Evolutionary conservation across 2,113 vertebrate genomes (phyloP).

Genomic region (Macquaria ambigua): DNA sequence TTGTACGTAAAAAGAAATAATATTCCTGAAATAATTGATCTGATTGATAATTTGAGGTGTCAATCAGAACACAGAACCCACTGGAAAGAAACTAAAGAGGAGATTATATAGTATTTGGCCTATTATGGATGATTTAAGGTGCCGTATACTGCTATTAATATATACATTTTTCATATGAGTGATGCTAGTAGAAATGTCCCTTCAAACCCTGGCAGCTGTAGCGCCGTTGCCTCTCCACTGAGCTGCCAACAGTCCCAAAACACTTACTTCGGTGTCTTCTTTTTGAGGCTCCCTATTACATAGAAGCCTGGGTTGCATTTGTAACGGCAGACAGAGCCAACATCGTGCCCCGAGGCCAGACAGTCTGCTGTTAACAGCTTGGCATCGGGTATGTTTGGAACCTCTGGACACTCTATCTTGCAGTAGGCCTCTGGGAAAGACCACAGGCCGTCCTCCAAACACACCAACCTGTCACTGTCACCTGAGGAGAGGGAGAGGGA

Average conservation of each 20-base stretch:
- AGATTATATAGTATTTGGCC: background rate
- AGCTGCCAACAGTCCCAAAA: background rate
- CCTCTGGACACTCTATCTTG: constrained; percentile 90
- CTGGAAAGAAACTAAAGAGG: background rate
- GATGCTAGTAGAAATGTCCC: background rate
- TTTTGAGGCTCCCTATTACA: constrained; percentile 71
- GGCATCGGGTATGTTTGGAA: constrained; percentile 83
- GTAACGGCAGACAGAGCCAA: constrained; percentile 92
- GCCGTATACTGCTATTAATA: background rate
- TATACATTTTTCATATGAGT: background rate
- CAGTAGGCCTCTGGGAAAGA: constrained; percentile 97
- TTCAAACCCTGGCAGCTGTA: background rate
- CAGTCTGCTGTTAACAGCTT: constrained; percentile 88
- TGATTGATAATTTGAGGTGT: background rate
- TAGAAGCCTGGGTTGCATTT: constrained; percentile 94
- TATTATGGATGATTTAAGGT: background rate
- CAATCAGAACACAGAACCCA: background rate
- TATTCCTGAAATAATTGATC: background rate
- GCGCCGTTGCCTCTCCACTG: background rate
- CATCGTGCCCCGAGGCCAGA: constrained; percentile 86
- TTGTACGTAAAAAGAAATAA: constrained; percentile 4
- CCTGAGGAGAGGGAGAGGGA: constrained; percentile 81
- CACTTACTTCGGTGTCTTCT: constrained; percentile 87
- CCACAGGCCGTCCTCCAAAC: constrained; percentile 95
- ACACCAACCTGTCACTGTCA: constrained; percentile 90